Base-by-base conservation (phyloP, 37 sponge, comb jelly and placozoan species). In the Ianthella basta region DNA sequence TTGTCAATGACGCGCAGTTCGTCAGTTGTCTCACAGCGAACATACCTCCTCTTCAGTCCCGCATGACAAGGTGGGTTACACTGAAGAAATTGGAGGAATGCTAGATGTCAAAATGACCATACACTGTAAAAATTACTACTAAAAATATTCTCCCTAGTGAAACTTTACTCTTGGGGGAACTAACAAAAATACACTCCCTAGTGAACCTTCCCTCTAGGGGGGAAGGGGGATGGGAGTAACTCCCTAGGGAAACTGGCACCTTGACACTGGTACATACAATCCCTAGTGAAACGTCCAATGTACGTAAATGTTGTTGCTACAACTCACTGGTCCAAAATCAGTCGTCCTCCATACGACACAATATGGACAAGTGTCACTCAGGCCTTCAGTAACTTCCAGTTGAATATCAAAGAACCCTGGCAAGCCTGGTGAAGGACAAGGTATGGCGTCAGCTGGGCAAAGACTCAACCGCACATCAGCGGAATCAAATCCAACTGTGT, bases 311-410 rank as follows among this genome's bases (percentile, higher is more conserved):
- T n/a, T n/a, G n/a, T n/a, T n/a, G n/a, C n/a, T n/a, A n/a, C 40
- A 75, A 41, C 78, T 44, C 40, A 75, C 78, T 24, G 78, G 78
- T 41, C 78, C 78, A 75, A 14, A 75, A 1, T 38, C 25, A 41
- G 44, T 44, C 23, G 10, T 75, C 3, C 1, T 0, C 25, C 20
- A 75, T 36, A 19, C 4, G 10, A 53, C 78, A 75, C 78, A 75
- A 36, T 25, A 75, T 13, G 54, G 54, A 12, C 78, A 75, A 10
- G 37, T 30, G 53, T 75, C 78, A 41, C 40, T 36, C n/a, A 36
- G 25, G 39, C 37, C n/a, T 41, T 50, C 78, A 61, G 64, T 29
- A 6, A 36, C 10, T 24, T 38, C 50, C 16, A 75, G 13, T 50
- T 1, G 18, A 21, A 75, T 39, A 12, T 24, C 10, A 41, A 75